Percentiles rank a stretch among this genome's conserved stretches.
phyloP scores from a whole-genome alignment of 2,888 invertebrate genomes.

The Caenorhabditis sinica region DNA sequence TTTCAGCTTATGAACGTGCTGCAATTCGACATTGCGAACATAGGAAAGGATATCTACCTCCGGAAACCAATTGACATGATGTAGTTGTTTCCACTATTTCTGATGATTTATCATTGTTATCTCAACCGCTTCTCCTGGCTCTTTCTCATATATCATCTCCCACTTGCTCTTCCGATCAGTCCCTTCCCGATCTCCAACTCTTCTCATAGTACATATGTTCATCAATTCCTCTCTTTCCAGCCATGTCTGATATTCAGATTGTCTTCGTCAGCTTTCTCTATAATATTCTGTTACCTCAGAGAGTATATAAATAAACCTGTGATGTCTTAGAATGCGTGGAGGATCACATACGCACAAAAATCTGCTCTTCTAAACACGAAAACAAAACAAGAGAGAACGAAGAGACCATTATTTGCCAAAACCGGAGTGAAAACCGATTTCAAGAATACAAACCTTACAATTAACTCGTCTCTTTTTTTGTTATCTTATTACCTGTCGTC shows the following conservation, averaged over 20 bases:
- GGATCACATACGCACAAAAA: background rate
- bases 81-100: background rate
- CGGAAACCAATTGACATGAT: constrained; percentile 62
- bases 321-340: constrained; percentile 44
- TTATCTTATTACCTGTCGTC: constrained; percentile 8
- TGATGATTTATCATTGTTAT: background rate
- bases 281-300: constrained; percentile 17
- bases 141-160: constrained; percentile 16
- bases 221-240: background rate
- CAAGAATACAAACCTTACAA: constrained; percentile 5
- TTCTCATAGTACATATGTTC: constrained; percentile 44
- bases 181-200: constrained; percentile 45
- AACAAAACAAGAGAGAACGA: constrained; percentile 7
- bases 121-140: background rate
- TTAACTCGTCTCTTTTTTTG: background rate
- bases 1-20: constrained; percentile 66
- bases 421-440: background rate
- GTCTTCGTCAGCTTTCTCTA: background rate
- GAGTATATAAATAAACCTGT: constrained; percentile 56
- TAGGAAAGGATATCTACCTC: constrained; percentile 71
- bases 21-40: constrained; percentile 64
- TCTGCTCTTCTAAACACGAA: background rate
- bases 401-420: background rate
- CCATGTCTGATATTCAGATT: constrained; percentile 59
- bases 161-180: constrained; percentile 29